A percentile compares a stretch with the other conserved stretches of the same genome.
phyloP scores from a whole-genome alignment of 1,140 invertebrate genomes.

The Hyles vespertilio region DNA sequence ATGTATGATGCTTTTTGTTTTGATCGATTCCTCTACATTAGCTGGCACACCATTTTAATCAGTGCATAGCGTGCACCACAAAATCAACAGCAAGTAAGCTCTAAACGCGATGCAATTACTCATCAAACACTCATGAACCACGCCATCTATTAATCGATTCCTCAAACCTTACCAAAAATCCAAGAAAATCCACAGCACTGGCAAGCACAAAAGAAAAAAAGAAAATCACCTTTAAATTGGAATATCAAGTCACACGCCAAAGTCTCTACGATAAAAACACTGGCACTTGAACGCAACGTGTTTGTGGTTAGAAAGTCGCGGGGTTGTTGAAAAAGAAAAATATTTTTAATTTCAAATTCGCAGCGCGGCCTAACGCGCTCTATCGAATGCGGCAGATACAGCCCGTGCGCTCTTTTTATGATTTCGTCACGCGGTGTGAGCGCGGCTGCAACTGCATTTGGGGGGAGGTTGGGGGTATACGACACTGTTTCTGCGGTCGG shows the following conservation, averaged over 20 bases:
- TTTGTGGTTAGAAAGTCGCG: conserved; percentile 40
- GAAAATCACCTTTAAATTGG: conserved; percentile 63
- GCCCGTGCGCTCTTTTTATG: conserved; percentile 49
- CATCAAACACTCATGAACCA: background rate
- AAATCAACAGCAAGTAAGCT: too few species aligned
- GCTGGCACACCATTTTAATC: too few species aligned
- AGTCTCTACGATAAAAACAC: conserved; percentile 62
- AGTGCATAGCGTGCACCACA: too few species aligned
- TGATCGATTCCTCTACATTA: too few species aligned
- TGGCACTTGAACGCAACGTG: conserved; percentile 67
- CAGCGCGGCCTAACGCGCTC: conserved; percentile 38
- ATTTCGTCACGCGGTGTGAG: conserved; percentile 55
- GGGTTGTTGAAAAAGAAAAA: conserved; percentile 29
- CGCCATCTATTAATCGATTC: conserved; percentile 4
- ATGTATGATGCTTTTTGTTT: too few species aligned
- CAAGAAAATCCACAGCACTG: conserved; percentile 22
- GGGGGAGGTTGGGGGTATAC: conserved; percentile 26
- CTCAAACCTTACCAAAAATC: conserved; percentile 13
- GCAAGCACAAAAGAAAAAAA: conserved; percentile 31
- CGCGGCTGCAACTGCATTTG: conserved; percentile 28
- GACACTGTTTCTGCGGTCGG: conserved; percentile 14
- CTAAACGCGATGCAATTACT: too few species aligned
- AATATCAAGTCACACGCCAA: conserved; percentile 67
- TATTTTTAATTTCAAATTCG: conserved; percentile 22
- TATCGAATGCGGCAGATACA: conserved; percentile 37